Evolutionary conservation across 2,113 vertebrate genomes (phyloP).

Genomic region (Gnathonemus echidnorhynchus): DNA sequence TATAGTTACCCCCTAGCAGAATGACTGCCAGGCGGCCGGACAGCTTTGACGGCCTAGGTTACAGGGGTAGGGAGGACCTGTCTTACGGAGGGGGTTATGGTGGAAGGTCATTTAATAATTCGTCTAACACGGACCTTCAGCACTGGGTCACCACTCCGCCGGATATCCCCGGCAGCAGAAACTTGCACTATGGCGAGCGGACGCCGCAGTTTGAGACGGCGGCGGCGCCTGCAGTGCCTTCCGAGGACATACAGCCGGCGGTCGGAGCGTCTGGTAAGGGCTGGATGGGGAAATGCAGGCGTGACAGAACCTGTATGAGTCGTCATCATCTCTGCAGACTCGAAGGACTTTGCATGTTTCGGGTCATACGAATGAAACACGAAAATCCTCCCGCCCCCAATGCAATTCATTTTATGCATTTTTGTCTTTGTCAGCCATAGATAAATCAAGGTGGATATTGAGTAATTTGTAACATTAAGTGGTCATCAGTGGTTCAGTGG

Average conservation of each 20-base stretch:
- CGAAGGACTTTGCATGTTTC: not conserved
- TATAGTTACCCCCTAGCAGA: not conserved
- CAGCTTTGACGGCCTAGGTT: slow-evolving; percentile 82
- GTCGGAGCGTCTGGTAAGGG: slow-evolving; percentile 54
- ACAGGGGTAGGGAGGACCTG: slow-evolving; percentile 69
- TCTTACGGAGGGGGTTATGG: slow-evolving; percentile 54
- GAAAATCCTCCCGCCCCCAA: not conserved
- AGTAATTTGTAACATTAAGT: not conserved
- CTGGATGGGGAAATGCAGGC: not conserved
- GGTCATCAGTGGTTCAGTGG: not conserved
- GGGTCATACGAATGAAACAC: not conserved
- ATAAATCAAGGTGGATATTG: not conserved
- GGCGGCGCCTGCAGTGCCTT: slow-evolving; percentile 44
- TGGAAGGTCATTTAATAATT: slow-evolving; percentile 60
- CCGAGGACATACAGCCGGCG: slow-evolving; percentile 50
- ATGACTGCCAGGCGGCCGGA: slow-evolving; percentile 87
- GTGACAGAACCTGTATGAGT: not conserved
- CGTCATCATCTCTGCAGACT: not conserved
- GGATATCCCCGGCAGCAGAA: slow-evolving; percentile 90
- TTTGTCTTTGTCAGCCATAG: not conserved
- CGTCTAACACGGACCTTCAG: slow-evolving; percentile 59
- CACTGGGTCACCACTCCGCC: slow-evolving; percentile 87
- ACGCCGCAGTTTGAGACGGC: slow-evolving; percentile 67
- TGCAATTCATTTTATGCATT: not conserved
- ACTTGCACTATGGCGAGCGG: slow-evolving; percentile 77